Evolutionary conservation across 2,888 invertebrate species (phyloP), one percentile per base, ranked within the genome.

Genomic region (Drosophila monieri): DNA sequence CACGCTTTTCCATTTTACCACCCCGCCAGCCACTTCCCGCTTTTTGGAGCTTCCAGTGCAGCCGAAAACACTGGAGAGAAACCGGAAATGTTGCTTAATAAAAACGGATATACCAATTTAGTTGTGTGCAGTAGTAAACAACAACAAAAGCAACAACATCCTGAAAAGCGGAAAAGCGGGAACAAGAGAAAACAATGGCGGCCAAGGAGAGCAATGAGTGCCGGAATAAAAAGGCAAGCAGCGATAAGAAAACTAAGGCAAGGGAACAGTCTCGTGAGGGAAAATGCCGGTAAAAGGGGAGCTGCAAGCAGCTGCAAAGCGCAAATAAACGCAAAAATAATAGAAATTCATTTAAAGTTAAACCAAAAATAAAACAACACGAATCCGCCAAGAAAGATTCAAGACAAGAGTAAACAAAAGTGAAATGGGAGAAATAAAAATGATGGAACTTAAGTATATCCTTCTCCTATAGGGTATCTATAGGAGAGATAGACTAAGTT

Each of bases 81-180:
- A 87, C 87, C 87, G 87, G 84, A 84, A 84, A 84, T 87, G 87
- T 84, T 85, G 84, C 85, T 84, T 84, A 84, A 84, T 84, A 84
- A 84, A 87, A 87, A 84, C 84, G 84, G 87, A 84, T 87, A 87
- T 87, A 87, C 87, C 84, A 84, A 84, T 84, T 84, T 84, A 87
- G 85, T 85, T 87, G 73, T 87, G 87, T 80, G 78, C 78, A 85
- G 65, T 54, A 53, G 52, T 39, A 64, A 80, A 73, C 65, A 80
- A 73, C 65, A 80, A 66, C 55, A 61, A 47, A 73, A 49, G 23
- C 47, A 37, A 35, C 37, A 53, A 48, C 37, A 65, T 43, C 64
- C 52, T 9, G 12, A 35, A 52, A 21, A 53, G 27, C 37, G 62
- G 43, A 64, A 62, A 64, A 62, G 23, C 12, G 64, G 51, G 27